A percentile compares a stretch with the other conserved stretches of the same genome.
These are phyloP conservation scores for Furcifer pardalis DNA, from an alignment of 2,797 vertebrate genomes.

Conservation along the genomic window DNA sequence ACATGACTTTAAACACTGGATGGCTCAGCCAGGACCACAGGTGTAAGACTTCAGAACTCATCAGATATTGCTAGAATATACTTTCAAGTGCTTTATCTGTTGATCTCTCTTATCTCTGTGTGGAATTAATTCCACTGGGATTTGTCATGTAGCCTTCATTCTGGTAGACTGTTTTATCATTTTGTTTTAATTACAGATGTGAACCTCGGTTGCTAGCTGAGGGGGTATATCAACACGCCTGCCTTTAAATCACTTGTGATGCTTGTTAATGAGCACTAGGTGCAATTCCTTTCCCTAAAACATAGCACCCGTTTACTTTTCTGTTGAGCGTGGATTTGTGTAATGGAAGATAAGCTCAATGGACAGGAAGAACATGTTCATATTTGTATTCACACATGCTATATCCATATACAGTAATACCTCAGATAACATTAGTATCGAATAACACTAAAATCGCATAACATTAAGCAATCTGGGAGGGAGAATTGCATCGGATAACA, in stretches of 20 bases:
- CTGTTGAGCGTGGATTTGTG: neutral
- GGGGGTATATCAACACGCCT: conserved; percentile 8
- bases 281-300: neutral
- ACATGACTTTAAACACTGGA: neutral
- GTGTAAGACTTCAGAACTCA: neutral
- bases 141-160: conserved; percentile 6
- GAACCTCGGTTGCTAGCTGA: conserved; percentile 1
- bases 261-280: neutral
- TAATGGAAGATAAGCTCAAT: neutral
- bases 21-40: conserved; percentile 11
- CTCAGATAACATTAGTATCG: too few relatives aligned
- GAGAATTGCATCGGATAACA: too few relatives aligned
- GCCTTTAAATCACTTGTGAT: conserved; percentile 8
- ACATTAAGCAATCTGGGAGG: too few relatives aligned
- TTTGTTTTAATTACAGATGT: conserved; percentile 25
- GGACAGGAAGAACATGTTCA: neutral
- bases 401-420: too few relatives aligned
- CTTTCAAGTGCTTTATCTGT: neutral
- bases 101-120: conserved; percentile 27
- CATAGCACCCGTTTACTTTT: neutral
- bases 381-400: neutral
- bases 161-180: neutral
- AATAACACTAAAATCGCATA: too few relatives aligned
- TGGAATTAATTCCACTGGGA: conserved; percentile 12
- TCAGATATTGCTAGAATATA: accelerated